Evolutionary conservation across 2,888 invertebrate species (phyloP).

Genomic region (Apodemia mormo): DNA sequence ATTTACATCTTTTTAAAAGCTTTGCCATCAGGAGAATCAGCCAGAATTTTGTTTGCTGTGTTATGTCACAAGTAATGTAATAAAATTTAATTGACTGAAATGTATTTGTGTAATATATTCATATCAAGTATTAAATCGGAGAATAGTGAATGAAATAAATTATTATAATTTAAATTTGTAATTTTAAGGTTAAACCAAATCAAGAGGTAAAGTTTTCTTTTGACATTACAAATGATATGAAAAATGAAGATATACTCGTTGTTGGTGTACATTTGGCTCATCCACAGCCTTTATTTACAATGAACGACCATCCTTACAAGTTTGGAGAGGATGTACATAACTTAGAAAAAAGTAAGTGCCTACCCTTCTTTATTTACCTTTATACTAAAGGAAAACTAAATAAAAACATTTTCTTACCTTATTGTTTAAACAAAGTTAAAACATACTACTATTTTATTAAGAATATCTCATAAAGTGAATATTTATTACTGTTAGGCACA

Average conservation of each 20-base stretch:
- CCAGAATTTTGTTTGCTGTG: too few species aligned
- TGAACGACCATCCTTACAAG: constrained; percentile 50
- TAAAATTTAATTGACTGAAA: too few species aligned
- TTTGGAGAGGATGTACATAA: constrained; percentile 50
- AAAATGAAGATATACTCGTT: constrained; percentile 50
- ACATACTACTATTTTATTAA: too few species aligned
- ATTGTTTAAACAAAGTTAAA: not conserved
- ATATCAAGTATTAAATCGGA: not conserved
- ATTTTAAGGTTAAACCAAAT: constrained; percentile 54
- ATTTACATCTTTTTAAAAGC: too few species aligned
- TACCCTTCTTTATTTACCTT: too few species aligned
- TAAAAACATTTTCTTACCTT: not conserved
- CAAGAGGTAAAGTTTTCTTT: constrained; percentile 53
- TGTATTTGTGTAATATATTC: not conserved
- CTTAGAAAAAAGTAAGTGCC: constrained; percentile 52
- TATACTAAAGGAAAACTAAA: too few species aligned
- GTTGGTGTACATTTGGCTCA: constrained; percentile 58
- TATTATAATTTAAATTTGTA: constrained; percentile 13
- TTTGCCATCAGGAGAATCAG: too few species aligned
- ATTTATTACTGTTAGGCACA: too few species aligned
- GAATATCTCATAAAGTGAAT: too few species aligned
- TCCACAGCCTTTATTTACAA: constrained; percentile 56
- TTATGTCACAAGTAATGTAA: too few species aligned
- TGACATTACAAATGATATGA: constrained; percentile 52
- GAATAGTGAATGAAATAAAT: not conserved